A percentile compares a stretch with the other conserved stretches of the same genome.
Evolutionary conservation across 2,113 vertebrate species (phyloP).

Genomic region (Spea multiplicata): DNA sequence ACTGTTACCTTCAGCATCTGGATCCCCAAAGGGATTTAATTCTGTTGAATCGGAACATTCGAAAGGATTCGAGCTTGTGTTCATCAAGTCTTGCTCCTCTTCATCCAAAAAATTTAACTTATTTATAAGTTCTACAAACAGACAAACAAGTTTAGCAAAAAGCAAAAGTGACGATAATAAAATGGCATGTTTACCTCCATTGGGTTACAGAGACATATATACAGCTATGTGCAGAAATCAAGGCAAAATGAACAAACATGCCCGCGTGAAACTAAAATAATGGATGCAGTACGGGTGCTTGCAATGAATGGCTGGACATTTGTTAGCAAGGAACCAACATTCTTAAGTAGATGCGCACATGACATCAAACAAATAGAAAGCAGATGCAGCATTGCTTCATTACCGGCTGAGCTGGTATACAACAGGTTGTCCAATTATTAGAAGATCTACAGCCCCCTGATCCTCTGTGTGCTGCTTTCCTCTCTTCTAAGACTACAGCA

Average conservation of each 20-base stretch:
- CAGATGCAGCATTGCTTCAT: too few relatives aligned
- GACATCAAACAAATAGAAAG: too few relatives aligned
- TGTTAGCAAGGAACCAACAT: conserved; percentile 62
- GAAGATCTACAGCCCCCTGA: too few relatives aligned
- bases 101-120: conserved; percentile 96
- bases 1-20: conserved; percentile 81
- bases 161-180: neutral
- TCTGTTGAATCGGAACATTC: conserved; percentile 73
- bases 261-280: conserved; percentile 58
- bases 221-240: neutral
- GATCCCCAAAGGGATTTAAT: conserved; percentile 88
- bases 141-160: conserved; percentile 43
- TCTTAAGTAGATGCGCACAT: conserved; percentile 40
- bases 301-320: conserved; percentile 56
- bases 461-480: too few relatives aligned
- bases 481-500: too few relatives aligned
- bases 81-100: conserved; percentile 72
- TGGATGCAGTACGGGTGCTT: conserved; percentile 52
- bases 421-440: too few relatives aligned
- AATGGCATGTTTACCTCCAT: neutral
- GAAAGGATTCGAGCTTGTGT: conserved; percentile 80
- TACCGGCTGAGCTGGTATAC: too few relatives aligned
- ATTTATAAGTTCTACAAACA: conserved; percentile 90
- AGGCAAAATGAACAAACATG: conserved; percentile 51
- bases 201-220: neutral